phyloP scores from a whole-genome alignment of 2,888 invertebrate species.

The Geotrupes spiniger region DNA sequence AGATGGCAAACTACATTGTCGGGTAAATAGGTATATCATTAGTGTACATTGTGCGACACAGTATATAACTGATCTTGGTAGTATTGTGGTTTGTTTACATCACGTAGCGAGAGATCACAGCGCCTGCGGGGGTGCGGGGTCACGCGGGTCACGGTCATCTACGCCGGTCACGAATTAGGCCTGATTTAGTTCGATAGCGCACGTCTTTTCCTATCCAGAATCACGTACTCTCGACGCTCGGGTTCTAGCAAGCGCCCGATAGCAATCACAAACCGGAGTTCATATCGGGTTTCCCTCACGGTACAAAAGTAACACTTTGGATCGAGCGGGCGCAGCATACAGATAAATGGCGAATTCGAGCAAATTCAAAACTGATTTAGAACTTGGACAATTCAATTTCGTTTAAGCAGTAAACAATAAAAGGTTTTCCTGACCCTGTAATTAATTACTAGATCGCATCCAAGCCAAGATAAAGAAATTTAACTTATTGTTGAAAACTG shows the following conservation, averaged over 20 bases:
- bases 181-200: conserved; percentile 30
- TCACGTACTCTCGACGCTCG: conserved; percentile 12
- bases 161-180: conserved; percentile 31
- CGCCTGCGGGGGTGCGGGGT: conserved; percentile 14
- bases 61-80: background rate
- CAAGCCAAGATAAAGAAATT: too few species aligned
- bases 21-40: background rate
- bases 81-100: conserved; percentile 24
- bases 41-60: too few species aligned
- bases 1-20: background rate
- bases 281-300: conserved; percentile 2
- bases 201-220: conserved; percentile 21
- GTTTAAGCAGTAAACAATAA: too few species aligned
- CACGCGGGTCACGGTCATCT: conserved; percentile 30
- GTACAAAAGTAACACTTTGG: too few species aligned
- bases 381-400: too few species aligned
- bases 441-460: too few species aligned
- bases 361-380: too few species aligned
- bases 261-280: background rate
- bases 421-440: too few species aligned
- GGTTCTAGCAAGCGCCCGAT: background rate
- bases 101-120: conserved; percentile 18
- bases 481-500: too few species aligned
- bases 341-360: too few species aligned
- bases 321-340: too few species aligned